Evolutionary conservation across 2,797 vertebrate genomes (phyloP), one percentile per base, ranked within the genome.

Genomic region (Rhynchotus rufescens): DNA sequence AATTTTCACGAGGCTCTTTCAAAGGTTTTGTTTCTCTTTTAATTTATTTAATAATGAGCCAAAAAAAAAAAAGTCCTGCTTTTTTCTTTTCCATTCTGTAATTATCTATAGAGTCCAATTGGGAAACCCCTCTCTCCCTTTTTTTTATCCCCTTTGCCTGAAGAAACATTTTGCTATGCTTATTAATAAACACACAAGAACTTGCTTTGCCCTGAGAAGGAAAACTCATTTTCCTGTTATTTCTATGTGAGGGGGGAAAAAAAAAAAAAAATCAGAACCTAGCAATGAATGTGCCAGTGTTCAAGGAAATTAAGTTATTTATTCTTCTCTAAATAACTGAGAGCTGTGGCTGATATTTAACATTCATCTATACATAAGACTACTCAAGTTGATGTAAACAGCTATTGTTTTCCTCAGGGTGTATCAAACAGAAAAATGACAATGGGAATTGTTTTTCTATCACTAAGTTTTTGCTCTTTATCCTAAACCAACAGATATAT

Each of bases 341-440:
- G 85, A 84, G 59, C 62, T 65, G 19, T 36, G 64, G 68, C 36
- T 85, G 57, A 34, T 88, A 83, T 60, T 88, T 83, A 54, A 30
- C 68, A 11, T 28, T 38, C 19, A 28, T 36, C 30, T 62, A 6
- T 17, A 80, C 11, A 61, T 45, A 34, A 47, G 79, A 60, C 32
- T 61, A 51, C 15, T 15, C 5, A 51, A 90, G 42, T 28, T 57
- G 64, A 90, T 45, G 75, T 44, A 76, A 92, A 91, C 38, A 89
- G 75, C n/a, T 92, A 49, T 52, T 68, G 32, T 76, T 92, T 95
- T 83, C 91, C 79, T 77, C 84, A 10, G 36, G 30, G 7, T 15
- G 6, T 40, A 16, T 60, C 4, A 15, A 90, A 80, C 44, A 86
- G 78, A 40, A 89, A 94, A 89, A 84, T 15, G 4, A 84, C 69